These are phyloP conservation scores for Triplophysa bombifrons DNA, from an alignment of 2,797 vertebrate species.

Conservation along the genomic window DNA sequence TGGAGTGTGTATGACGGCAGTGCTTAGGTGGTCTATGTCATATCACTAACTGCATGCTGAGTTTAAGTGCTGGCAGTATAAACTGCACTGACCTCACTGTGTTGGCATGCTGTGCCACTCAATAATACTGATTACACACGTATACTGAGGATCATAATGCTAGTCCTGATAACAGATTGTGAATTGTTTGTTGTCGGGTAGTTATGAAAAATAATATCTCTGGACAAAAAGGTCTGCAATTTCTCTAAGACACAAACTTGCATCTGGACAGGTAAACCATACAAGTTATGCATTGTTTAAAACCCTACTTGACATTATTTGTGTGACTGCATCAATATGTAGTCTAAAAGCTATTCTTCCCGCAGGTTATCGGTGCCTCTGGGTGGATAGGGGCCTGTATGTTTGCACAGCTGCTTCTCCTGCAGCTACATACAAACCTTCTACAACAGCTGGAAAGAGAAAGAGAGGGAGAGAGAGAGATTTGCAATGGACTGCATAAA, in stretches of 20 bases:
- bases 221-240: neutral
- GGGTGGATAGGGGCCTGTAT: slow-evolving; percentile 52
- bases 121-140: slow-evolving; percentile 58
- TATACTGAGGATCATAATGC: slow-evolving; percentile 14
- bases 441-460: slow-evolving; percentile 59
- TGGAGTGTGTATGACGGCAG: slow-evolving; percentile 50
- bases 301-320: slow-evolving; percentile 23
- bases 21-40: slow-evolving; percentile 59
- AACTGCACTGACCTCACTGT: slow-evolving; percentile 68
- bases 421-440: slow-evolving; percentile 69
- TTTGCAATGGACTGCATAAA: slow-evolving; percentile 60
- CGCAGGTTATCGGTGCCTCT: slow-evolving; percentile 57
- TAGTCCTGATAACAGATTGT: slow-evolving; percentile 18
- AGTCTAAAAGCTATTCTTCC: slow-evolving; percentile 22
- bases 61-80: slow-evolving; percentile 62
- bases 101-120: slow-evolving; percentile 66
- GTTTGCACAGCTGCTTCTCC: slow-evolving; percentile 77
- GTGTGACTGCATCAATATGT: slow-evolving; percentile 29
- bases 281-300: slow-evolving; percentile 19
- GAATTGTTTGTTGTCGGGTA: neutral
- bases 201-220: neutral
- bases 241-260: neutral
- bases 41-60: slow-evolving; percentile 64
- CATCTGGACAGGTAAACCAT: neutral
- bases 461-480: slow-evolving; percentile 58